Evolutionary conservation across 2,888 invertebrate species (phyloP).

Genomic region (Galeruca laticollis): DNA sequence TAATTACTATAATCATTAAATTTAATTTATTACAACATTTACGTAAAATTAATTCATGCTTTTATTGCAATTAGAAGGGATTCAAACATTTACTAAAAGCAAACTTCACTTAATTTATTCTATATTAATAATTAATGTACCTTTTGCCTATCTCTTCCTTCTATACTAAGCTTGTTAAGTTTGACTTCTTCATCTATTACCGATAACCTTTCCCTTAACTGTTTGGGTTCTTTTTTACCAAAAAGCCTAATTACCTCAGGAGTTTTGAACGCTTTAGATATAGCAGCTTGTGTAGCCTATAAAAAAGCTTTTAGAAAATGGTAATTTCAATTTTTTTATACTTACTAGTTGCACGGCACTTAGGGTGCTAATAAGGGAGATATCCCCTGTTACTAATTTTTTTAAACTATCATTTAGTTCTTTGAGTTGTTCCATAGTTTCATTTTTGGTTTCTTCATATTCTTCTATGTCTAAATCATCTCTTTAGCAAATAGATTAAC

Average conservation of each 20-base stretch:
- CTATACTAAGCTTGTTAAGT: conserved; percentile 71
- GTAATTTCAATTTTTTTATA: conserved; percentile 11
- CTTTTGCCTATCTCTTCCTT: conserved; percentile 69
- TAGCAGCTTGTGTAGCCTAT: conserved; percentile 80
- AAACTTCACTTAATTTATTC: background rate
- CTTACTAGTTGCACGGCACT: conserved; percentile 76
- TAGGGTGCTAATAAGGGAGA: conserved; percentile 75
- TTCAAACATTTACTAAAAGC: too few relatives aligned
- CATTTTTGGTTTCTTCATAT: conserved; percentile 77
- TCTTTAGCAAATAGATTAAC: conserved; percentile 63
- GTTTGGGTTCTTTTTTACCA: conserved; percentile 77
- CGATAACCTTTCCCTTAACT: conserved; percentile 71
- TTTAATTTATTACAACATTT: too few relatives aligned
- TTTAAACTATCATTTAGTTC: conserved; percentile 76
- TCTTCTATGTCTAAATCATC: conserved; percentile 74
- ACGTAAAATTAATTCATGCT: too few relatives aligned
- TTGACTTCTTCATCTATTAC: conserved; percentile 73
- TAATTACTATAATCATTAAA: too few relatives aligned
- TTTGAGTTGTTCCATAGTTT: conserved; percentile 78
- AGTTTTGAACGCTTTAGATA: conserved; percentile 80
- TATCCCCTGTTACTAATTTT: conserved; percentile 75
- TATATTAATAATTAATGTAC: conserved; percentile 48
- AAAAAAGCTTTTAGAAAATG: conserved; percentile 40
- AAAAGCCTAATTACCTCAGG: conserved; percentile 81
- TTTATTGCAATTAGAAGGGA: too few relatives aligned